Base-by-base conservation (phyloP, 2,113 vertebrate species). In the Amblyopsis rosae region DNA sequence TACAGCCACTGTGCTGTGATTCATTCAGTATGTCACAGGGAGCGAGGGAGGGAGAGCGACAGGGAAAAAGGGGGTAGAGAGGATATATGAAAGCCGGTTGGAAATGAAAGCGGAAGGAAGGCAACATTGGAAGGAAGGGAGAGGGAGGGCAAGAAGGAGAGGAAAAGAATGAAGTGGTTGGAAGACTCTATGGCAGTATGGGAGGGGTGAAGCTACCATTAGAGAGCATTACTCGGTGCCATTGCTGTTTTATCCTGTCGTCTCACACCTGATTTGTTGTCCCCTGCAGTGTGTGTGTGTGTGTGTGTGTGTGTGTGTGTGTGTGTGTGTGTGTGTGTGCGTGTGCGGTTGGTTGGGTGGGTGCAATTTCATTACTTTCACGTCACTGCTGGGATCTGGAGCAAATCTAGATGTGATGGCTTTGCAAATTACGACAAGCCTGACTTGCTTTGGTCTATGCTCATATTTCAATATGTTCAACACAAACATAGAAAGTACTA, bases 21-120 rank as follows among this genome's bases (percentile, higher is more conserved):
- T 73, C 72, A 82, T 75, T 62, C 67, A 77, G 73, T 64, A 62
- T 75, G 80, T 62, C 75, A 76, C 4, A 33, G 55, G 68, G 56
- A 55, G 16, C 16, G 62, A 59, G 19, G 32, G 2, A 19, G 53
- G 12, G 59, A 19, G 60, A 64, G 49, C 11, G 26, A 59, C 54
- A 54, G n/a, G 26, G 35, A 70, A 59, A 62, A 63, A 79, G 63
- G 17, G 55, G 62, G 47, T 65, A 73, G 45, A 33, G 60, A 76
- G 68, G 67, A 13, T 46, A 58, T 9, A 62, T 48, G 62, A 32
- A 3, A 32, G 12, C 57, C 58, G 46, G 65, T 65, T 57, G 49
- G 5, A 81, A 63, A 73, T 78, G 48, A 65, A 77, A 58, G 67
- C 50, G 32, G 0, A n/a, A 67, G 75, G 13, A 1, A 50, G 49